A percentile compares a stretch with the other conserved stretches of the same genome.
Conservation (phyloP, 2,797 vertebrate genomes). For the Oryzias sinensis region DNA sequence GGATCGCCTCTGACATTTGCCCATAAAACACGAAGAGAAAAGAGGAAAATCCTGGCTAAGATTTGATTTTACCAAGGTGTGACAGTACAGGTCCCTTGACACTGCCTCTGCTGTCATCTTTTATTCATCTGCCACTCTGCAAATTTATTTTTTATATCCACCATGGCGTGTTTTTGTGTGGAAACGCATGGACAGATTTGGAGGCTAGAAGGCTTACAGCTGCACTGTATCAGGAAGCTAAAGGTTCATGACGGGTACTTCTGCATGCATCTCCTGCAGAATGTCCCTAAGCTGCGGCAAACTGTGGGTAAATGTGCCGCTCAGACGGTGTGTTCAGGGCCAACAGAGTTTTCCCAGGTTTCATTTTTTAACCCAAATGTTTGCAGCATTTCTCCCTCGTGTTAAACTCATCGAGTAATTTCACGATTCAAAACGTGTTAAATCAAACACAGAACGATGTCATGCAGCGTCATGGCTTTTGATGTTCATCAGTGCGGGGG, state of each 20-base stretch:
- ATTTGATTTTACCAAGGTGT: constrained; percentile 52
- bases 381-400: not conserved
- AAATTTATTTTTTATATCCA: constrained; percentile 51
- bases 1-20: constrained; percentile 45
- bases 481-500: constrained; percentile 9
- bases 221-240: not conserved
- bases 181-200: constrained; percentile 8
- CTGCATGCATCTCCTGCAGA: constrained; percentile 1
- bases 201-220: not conserved
- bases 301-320: too few relatives aligned
- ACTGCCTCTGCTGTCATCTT: constrained; percentile 43
- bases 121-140: constrained; percentile 57
- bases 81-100: constrained; percentile 42
- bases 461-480: not conserved
- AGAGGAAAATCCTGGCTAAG: constrained; percentile 40
- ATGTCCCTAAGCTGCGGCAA: not conserved
- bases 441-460: not conserved
- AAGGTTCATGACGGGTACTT: not conserved
- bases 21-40: constrained; percentile 22
- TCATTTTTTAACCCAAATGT: too few relatives aligned
- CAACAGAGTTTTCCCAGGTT: too few relatives aligned
- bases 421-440: not conserved
- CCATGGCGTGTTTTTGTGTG: constrained; percentile 1
- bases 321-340: too few relatives aligned
- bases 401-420: not conserved